Evolutionary conservation across 2,113 vertebrate species (phyloP), one percentile per base, ranked within the genome.

Genomic region (Gadus macrocephalus): DNA sequence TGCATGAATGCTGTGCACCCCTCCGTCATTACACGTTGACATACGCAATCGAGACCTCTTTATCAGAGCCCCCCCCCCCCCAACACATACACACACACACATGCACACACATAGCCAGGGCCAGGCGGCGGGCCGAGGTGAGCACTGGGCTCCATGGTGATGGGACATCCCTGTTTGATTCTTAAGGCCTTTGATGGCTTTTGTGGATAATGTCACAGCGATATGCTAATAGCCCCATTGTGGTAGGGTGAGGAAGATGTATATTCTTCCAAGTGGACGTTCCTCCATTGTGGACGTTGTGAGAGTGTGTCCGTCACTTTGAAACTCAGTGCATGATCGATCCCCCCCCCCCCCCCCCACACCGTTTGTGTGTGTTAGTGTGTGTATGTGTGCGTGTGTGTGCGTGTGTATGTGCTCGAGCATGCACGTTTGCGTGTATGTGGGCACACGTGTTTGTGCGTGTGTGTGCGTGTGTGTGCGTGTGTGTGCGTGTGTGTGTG

Each of bases 211-310:
- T 62, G 20, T 62, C 61, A 62, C 25, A 22, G 61, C 25, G 15
- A 62, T 62, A 62, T 62, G 61, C 61, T 62, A 62, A 62, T 62
- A 62, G 55, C 55, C 55, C 42, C 42, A 11, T 49, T 58, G 55
- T n/a, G 15, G 55, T 17, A 16, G 15, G 42, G 42, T 9, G 42
- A 49, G 4, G 20, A 62, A 62, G 61, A 62, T 62, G 25, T 15
- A 62, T 62, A 11, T 62, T 15, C 61, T 27, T 22, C 12, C 11
- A 19, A 15, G 19, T 15, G 61, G 61, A 25, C 61, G 22, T 7
- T 22, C 12, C 20, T 14, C 22, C 22, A 62, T 62, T 62, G 61
- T 62, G 20, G 20, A 22, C 61, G 12, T 62, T 62, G 42, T 49
- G 42, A 49, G 42, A 49, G 42, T 49, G 42, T 49, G 42, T 49